A percentile compares a stretch with the other conserved stretches of the same genome.
Conservation (phyloP, 2,113 vertebrate genomes). For the Chlamydotis undulata region DNA sequence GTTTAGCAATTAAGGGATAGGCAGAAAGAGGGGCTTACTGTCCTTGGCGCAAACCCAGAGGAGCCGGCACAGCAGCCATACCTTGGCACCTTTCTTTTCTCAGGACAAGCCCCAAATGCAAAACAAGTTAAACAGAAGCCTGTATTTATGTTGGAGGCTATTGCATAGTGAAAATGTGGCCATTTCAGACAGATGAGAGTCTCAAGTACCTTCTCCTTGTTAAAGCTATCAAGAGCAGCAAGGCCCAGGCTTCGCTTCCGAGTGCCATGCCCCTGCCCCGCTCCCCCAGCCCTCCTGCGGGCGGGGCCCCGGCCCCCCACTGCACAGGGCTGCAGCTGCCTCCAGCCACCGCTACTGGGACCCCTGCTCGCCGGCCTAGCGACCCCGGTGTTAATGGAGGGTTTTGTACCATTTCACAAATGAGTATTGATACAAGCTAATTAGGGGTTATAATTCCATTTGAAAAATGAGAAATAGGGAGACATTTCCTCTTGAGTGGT, state of each 20-base stretch:
- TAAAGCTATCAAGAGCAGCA: conserved; percentile 36
- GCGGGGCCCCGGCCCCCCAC: not conserved
- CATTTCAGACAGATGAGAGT: conserved; percentile 34
- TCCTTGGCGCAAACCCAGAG: not conserved
- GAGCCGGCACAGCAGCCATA: not conserved
- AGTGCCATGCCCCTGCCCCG: not conserved
- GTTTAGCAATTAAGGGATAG: not conserved
- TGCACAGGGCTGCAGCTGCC: not conserved
- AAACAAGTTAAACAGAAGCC: not conserved
- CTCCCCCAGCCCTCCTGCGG: too few relatives aligned
- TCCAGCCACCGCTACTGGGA: not conserved
- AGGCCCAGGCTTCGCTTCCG: conserved; percentile 4
- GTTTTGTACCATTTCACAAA: not conserved
- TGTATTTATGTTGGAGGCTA: not conserved
- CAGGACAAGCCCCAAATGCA: not conserved
- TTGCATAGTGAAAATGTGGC: conserved; percentile 23
- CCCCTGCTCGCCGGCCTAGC: fast-evolving
- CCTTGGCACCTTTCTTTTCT: not conserved
- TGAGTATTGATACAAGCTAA: not conserved
- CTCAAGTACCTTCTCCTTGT: not conserved
- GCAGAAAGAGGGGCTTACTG: not conserved
- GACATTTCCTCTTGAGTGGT: not conserved
- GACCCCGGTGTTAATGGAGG: fast-evolving
- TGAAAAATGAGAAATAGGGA: not conserved
- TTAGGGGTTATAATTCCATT: not conserved